phyloP scores from a whole-genome alignment of 2,888 invertebrate genomes.

The Keiferia lycopersicella region DNA sequence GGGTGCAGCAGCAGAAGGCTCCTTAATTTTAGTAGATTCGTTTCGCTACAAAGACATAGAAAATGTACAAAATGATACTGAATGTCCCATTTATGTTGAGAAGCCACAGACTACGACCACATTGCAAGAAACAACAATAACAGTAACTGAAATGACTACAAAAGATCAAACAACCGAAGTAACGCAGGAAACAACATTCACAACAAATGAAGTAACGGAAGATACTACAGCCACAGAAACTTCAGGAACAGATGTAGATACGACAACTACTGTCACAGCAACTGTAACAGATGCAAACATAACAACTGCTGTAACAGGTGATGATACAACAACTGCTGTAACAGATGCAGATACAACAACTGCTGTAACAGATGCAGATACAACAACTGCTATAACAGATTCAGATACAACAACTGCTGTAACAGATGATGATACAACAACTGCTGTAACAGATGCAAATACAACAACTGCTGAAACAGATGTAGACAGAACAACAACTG shows the following conservation, averaged over 20 bases:
- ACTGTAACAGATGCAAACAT: neutral
- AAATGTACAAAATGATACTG: conserved; percentile 5
- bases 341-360: neutral
- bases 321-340: neutral
- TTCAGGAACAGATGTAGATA: too few species aligned
- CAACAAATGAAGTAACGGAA: neutral
- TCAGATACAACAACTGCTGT: too few species aligned
- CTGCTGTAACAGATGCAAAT: too few species aligned
- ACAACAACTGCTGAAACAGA: too few species aligned
- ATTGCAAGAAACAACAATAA: conserved; percentile 2
- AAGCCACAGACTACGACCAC: too few species aligned
- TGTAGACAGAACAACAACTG: too few species aligned
- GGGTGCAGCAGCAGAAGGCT: conserved; percentile 44
- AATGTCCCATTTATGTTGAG: conserved; percentile 17
- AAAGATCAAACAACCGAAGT: neutral
- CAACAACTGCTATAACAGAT: neutral
- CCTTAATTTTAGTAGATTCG: conserved; percentile 51
- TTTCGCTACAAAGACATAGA: conserved; percentile 50
- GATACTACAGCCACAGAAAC: neutral
- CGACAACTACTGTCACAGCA: neutral
- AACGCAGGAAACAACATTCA: neutral
- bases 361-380: neutral
- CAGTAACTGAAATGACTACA: neutral
- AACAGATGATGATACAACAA: too few species aligned
- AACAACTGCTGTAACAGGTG: neutral